A percentile compares a stretch with the other conserved stretches of the same genome.
phyloP scores from a whole-genome alignment of 2,113 vertebrate species.

The Hippocampus barbouri region DNA sequence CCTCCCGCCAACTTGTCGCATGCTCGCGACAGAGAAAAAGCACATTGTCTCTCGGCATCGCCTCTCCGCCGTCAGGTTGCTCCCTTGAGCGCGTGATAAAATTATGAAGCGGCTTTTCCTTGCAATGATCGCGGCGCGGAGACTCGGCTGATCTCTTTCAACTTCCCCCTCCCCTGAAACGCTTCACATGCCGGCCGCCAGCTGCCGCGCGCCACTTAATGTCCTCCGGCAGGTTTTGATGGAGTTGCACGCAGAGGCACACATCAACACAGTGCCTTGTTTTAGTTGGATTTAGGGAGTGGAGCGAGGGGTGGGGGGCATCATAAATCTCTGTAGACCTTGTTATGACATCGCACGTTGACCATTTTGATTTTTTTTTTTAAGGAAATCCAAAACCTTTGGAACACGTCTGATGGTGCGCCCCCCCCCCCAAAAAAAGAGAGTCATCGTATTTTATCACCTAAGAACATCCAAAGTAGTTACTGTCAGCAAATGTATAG shows the following conservation, averaged over 20 bases:
- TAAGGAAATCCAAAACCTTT: no score
- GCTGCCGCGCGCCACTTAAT: constrained; percentile 49
- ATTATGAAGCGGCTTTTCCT: constrained; percentile 26
- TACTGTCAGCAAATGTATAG: no score
- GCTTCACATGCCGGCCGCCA: constrained; percentile 42
- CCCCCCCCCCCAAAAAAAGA: no score
- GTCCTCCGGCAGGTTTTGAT: constrained; percentile 50
- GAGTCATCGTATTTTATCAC: no score
- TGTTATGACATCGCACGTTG: no score
- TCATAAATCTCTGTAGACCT: constrained; percentile 20
- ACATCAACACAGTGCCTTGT: constrained; percentile 58
- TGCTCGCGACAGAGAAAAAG: constrained; percentile 27
- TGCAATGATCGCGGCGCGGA: constrained; percentile 30
- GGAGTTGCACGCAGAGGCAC: constrained; percentile 47
- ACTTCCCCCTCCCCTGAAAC: constrained; percentile 39
- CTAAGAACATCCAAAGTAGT: no score
- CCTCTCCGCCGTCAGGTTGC: not conserved
- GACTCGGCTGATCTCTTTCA: constrained; percentile 55
- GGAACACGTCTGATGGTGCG: no score
- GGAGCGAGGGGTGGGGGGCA: constrained; percentile 10
- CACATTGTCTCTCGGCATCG: not conserved
- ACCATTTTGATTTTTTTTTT: no score
- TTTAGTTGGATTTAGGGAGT: constrained; percentile 40
- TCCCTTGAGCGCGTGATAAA: constrained; percentile 24
- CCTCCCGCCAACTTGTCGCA: not conserved